phyloP scores from a whole-genome alignment of 2,113 vertebrate genomes.

The Percina caprodes region DNA sequence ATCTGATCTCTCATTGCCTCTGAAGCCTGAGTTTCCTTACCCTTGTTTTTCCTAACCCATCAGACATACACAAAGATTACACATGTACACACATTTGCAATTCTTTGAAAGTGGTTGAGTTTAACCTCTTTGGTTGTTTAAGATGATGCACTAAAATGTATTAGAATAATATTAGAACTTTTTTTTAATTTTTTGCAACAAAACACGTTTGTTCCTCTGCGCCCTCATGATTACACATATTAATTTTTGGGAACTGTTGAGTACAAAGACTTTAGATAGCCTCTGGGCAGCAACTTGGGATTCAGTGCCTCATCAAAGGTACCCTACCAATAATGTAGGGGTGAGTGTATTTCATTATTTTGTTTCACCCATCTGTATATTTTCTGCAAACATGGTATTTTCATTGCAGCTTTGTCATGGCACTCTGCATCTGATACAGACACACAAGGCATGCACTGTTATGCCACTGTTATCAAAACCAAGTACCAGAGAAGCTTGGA shows the following conservation, averaged over 20 bases:
- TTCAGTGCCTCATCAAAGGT: not conserved
- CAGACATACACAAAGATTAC: not conserved
- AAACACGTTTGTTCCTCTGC: not conserved
- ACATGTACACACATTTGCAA: not conserved
- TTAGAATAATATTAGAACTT: not conserved
- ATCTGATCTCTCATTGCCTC: slow-evolving; percentile 1
- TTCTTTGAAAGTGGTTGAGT: slow-evolving; percentile 76
- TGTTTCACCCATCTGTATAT: not conserved
- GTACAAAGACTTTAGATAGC: not conserved
- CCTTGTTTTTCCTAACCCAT: not conserved
- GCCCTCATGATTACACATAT: not conserved
- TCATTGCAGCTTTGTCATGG: not conserved
- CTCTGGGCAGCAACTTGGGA: not conserved
- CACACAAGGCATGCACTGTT: too few species aligned
- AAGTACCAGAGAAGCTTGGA: too few species aligned
- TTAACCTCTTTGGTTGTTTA: slow-evolving; percentile 63
- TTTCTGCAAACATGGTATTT: not conserved
- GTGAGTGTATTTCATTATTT: slow-evolving; percentile 7
- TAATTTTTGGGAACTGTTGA: not conserved
- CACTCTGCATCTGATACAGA: too few species aligned
- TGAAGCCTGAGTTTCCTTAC: slow-evolving; percentile 1
- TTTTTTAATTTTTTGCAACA: not conserved
- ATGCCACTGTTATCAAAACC: too few species aligned
- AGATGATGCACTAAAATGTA: slow-evolving; percentile 3
- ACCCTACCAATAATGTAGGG: not conserved